Conservation (phyloP, 2,797 vertebrate genomes). For the Monodelphis domestica region DNA sequence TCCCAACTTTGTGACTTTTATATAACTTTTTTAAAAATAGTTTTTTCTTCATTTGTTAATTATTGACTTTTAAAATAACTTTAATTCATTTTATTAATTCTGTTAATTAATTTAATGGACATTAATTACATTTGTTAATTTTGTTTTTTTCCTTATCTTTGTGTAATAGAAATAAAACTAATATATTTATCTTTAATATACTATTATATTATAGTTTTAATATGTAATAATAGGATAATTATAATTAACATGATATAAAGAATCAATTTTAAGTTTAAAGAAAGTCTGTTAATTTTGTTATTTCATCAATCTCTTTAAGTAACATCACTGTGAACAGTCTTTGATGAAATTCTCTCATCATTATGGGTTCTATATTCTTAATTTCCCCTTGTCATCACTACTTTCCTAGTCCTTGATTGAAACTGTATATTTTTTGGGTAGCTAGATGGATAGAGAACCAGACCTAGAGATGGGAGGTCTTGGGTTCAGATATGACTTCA, state of each 20-base stretch:
- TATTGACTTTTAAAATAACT: background rate
- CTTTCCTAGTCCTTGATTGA: background rate
- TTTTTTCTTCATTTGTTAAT: background rate
- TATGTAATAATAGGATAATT: no score
- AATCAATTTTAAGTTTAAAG: no score
- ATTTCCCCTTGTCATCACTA: background rate
- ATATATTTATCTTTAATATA: no score
- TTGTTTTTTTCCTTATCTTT: no score
- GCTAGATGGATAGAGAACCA: no score
- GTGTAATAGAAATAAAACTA: no score
- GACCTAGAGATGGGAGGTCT: no score
- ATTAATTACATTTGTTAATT: background rate
- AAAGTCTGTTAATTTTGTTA: background rate
- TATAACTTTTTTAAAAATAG: background rate
- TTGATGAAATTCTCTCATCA: background rate
- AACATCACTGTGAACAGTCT: slow-evolving; percentile 15
- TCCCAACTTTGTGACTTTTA: no score
- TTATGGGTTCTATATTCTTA: background rate
- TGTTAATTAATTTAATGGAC: background rate
- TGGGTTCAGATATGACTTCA: no score
- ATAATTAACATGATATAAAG: no score
- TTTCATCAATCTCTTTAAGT: slow-evolving; percentile 27
- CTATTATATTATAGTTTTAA: no score
- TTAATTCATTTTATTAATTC: background rate
- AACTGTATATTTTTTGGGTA: no score